phyloP scores from a whole-genome alignment of 2,797 vertebrate species.

The Protonibea diacanthus region DNA sequence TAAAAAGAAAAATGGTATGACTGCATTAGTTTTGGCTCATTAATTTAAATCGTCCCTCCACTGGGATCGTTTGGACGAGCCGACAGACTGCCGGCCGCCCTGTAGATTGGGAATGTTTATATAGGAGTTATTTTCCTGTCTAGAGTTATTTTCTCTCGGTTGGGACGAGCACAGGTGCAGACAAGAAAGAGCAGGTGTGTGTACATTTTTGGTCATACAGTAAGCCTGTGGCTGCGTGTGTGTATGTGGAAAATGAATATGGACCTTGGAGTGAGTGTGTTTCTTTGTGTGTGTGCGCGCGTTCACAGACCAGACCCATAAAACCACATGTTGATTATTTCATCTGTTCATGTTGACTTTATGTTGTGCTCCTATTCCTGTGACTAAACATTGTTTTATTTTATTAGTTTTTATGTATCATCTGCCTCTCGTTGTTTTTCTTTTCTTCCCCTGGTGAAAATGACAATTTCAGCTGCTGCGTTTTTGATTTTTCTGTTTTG shows the following conservation, averaged over 20 bases:
- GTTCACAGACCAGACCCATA: conserved; percentile 53
- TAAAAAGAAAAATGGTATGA: conserved; percentile 77
- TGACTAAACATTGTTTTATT: conserved; percentile 26
- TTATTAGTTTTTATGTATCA: conserved; percentile 49
- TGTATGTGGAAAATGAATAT: conserved; percentile 58
- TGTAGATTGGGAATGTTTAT: conserved; percentile 81
- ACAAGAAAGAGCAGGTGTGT: conserved; percentile 67
- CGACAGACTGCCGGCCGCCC: conserved; percentile 34
- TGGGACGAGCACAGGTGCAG: conserved; percentile 63
- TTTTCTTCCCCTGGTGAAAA: conserved; percentile 8
- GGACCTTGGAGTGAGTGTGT: conserved; percentile 61
- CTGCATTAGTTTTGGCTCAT: conserved; percentile 78
- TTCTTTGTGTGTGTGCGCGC: conserved; percentile 15
- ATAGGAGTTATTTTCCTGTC: conserved; percentile 79
- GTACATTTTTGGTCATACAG: conserved; percentile 72
- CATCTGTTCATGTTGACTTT: conserved; percentile 50
- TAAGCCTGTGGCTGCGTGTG: conserved; percentile 69
- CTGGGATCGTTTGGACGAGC: conserved; percentile 61
- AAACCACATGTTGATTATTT: conserved; percentile 57
- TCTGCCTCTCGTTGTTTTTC: conserved; percentile 62
- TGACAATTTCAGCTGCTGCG: conserved; percentile 30
- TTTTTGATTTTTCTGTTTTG: conserved; percentile 23
- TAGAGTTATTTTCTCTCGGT: conserved; percentile 73
- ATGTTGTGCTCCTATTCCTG: conserved; percentile 47
- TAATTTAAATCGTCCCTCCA: conserved; percentile 78